A percentile compares a stretch with the other conserved stretches of the same genome.
These are phyloP conservation scores for Stramonita haemastoma DNA, from an alignment of 2,888 invertebrate species.

Conservation along the genomic window DNA sequence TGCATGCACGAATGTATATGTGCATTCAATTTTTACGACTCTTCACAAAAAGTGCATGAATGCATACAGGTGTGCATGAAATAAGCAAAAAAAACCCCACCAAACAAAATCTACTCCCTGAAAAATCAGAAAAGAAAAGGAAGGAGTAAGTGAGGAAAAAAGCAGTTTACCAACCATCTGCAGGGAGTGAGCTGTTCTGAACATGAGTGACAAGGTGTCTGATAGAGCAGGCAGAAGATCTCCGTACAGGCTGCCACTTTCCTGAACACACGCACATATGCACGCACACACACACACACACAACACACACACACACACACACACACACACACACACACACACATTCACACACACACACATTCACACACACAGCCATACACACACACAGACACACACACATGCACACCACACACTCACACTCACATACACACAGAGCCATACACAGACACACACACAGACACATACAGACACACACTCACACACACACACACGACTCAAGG, in stretches of 20 bases:
- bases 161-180: slow-evolving; percentile 59
- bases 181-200: slow-evolving; percentile 67
- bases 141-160: background rate
- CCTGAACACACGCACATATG: slow-evolving; percentile 51
- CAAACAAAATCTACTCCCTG: no score
- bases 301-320: background rate
- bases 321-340: background rate
- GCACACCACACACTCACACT: background rate
- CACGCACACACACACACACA: no score
- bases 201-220: slow-evolving; percentile 64
- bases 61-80: background rate
- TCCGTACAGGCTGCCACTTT: slow-evolving; percentile 65
- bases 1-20: background rate
- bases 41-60: background rate
- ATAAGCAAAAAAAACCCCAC: background rate
- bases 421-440: background rate
- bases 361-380: background rate
- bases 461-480: no score
- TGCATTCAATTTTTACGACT: no score
- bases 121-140: no score
- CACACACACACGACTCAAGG: background rate
- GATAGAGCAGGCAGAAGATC: slow-evolving; percentile 60
- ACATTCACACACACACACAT: background rate
- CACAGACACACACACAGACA: no score
- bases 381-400: background rate